Evolutionary conservation across 2,888 invertebrate genomes (phyloP).

Genomic region (Conomelus anceps): DNA sequence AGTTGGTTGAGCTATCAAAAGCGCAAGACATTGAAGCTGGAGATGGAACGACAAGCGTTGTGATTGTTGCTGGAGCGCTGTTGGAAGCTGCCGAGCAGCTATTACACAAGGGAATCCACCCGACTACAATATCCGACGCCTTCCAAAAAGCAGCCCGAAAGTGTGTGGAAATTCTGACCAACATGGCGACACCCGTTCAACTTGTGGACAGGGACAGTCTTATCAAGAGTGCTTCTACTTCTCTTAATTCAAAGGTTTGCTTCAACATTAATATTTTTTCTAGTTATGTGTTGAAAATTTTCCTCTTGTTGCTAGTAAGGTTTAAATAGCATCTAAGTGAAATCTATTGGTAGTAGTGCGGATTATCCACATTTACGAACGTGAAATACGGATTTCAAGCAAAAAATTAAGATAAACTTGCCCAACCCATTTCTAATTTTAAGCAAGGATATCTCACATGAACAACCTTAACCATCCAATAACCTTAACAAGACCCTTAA

Average conservation of each 20-base stretch:
- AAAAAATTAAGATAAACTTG: too few species aligned
- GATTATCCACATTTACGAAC: too few species aligned
- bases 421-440: too few species aligned
- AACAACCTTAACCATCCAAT: too few species aligned
- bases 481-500: too few species aligned
- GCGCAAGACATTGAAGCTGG: constrained; percentile 99
- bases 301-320: too few species aligned
- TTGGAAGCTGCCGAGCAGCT: constrained; percentile 91
- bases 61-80: constrained; percentile 92
- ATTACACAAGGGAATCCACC: constrained; percentile 90
- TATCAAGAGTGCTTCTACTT: constrained; percentile 92
- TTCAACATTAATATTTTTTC: too few species aligned
- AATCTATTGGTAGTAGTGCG: too few species aligned
- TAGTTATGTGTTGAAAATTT: too few species aligned
- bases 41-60: constrained; percentile 98
- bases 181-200: constrained; percentile 81
- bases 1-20: constrained; percentile 95
- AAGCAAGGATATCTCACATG: too few species aligned
- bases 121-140: constrained; percentile 93
- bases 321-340: too few species aligned
- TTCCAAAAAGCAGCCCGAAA: constrained; percentile 81
- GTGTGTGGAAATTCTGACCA: constrained; percentile 68
- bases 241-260: constrained; percentile 87
- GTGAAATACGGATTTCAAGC: too few species aligned
- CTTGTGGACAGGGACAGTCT: constrained; percentile 79